Percentiles rank a stretch among this genome's conserved stretches.
Conservation (phyloP, 2,113 vertebrate genomes). For the Passer domesticus region DNA sequence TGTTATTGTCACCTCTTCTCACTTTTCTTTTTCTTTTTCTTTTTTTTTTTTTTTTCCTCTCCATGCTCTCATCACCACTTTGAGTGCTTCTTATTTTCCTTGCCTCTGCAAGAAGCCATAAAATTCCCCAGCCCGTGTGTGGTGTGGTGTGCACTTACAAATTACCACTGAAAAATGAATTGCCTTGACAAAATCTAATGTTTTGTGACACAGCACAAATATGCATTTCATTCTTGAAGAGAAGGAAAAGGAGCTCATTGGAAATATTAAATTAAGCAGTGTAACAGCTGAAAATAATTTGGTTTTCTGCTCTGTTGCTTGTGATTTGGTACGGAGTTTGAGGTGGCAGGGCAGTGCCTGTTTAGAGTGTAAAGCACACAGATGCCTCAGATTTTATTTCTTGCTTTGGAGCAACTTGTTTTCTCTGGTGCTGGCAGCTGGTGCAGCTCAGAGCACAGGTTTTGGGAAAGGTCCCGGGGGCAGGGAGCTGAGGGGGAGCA, state of each 20-base stretch:
- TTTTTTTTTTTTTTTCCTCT: neutral
- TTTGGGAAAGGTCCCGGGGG: neutral
- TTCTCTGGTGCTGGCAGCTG: neutral
- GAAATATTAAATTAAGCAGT: slow-evolving; percentile 99
- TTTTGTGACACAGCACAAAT: slow-evolving; percentile 92
- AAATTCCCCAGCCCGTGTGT: slow-evolving; percentile 56
- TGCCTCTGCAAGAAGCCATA: slow-evolving; percentile 4
- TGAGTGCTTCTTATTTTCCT: slow-evolving; percentile 26
- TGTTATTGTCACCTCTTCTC: slow-evolving; percentile 25
- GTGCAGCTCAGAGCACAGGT: neutral
- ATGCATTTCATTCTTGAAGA: slow-evolving; percentile 82
- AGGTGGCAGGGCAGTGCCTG: slow-evolving; percentile 75
- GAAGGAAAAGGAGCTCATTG: slow-evolving; percentile 83
- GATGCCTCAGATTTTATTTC: neutral
- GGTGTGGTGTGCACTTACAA: slow-evolving; percentile 73
- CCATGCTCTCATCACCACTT: neutral
- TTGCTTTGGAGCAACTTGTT: neutral
- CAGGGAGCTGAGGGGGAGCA: neutral
- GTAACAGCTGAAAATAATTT: slow-evolving; percentile 97
- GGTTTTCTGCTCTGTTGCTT: slow-evolving; percentile 96
- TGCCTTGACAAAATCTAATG: slow-evolving; percentile 88
- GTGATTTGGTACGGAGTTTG: slow-evolving; percentile 81
- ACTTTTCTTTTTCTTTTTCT: neutral
- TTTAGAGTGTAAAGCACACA: slow-evolving; percentile 44
- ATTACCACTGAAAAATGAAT: slow-evolving; percentile 87